A percentile compares a stretch with the other conserved stretches of the same genome.
Conservation (phyloP, 2,888 invertebrate species). For the Therioaphis trifolii region DNA sequence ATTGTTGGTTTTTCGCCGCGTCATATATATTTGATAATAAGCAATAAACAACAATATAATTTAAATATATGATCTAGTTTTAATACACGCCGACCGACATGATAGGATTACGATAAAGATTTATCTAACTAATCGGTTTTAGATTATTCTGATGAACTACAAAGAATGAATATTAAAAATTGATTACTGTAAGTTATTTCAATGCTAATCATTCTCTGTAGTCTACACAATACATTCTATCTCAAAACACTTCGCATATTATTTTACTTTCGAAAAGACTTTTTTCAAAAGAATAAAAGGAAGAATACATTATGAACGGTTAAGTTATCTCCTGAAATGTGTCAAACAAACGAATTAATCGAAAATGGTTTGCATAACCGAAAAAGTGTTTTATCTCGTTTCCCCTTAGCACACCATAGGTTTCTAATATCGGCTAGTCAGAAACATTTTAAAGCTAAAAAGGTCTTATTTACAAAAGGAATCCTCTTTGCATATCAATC, state of each 20-base stretch:
- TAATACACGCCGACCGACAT: no score
- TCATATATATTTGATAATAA: no score
- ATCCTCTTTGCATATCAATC: constrained; percentile 60
- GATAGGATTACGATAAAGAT: no score
- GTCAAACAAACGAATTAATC: constrained; percentile 54
- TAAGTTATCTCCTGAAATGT: constrained; percentile 40
- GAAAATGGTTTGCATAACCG: constrained; percentile 53
- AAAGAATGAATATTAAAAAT: no score
- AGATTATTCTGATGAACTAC: no score
- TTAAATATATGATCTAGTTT: no score
- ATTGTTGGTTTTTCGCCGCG: no score
- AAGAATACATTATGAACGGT: constrained; percentile 45
- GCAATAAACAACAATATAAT: no score
- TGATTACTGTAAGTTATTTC: no score
- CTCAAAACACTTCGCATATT: not conserved
- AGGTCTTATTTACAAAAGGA: constrained; percentile 62
- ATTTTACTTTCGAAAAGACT: not conserved
- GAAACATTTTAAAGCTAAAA: constrained; percentile 47
- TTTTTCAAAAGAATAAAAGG: not conserved
- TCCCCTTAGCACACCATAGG: not conserved
- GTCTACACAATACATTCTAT: not conserved
- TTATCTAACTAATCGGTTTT: no score
- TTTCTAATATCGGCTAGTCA: constrained; percentile 55
- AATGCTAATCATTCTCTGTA: no score
- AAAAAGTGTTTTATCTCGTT: constrained; percentile 56